Base-by-base conservation (phyloP, 2,113 vertebrate species). In the Shinisaurus crocodilurus region DNA sequence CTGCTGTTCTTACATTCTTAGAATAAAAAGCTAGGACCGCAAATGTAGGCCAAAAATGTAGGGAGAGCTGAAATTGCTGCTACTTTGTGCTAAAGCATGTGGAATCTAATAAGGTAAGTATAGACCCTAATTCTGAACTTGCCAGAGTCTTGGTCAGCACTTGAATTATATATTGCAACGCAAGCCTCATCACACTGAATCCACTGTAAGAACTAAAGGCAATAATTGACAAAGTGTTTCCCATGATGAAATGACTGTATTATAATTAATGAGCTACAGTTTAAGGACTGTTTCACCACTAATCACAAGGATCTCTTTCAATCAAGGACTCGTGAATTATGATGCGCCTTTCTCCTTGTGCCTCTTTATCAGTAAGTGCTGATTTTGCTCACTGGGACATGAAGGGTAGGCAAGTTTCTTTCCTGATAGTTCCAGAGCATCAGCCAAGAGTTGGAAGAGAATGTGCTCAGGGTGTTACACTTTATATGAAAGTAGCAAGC, bases 381-480 rank as follows among this genome's bases (percentile, higher is more conserved):
- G 34, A 40, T 9, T 3, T n/a, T 0, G 76, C 29, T 0, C 0
- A 2, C 72, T 82, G 23, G 29, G 13, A 74, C 37, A 6, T 40
- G 3, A 63, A 6, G 0, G 0, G 23, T 16, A 25, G 45, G 63
- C 1, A 0, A n/a, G 12, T 40, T 84, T 48, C 76, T 45, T 88
- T 6, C 0, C 57, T 5, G 65, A 34, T 32, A 60, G n/a, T 89
- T 89, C 80, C 80, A 89, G 50, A 83, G 37, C 84, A 74, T 85
- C 2, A 48, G 25, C 29, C 60, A 88, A 43, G 23, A 84, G 65
- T 3, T 74, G 76, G 65, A 75, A 82, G 74, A 29, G 7, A 79
- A 37, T 0, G 2, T 70, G 74, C 74, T 86, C 1, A 80, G n/a
- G 86, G 88, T 16, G 32, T 0, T 81, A 65, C 0, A 0, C 0